Evolutionary conservation across 1,140 invertebrate genomes (phyloP).

Genomic region (Homalodisca vitripennis): DNA sequence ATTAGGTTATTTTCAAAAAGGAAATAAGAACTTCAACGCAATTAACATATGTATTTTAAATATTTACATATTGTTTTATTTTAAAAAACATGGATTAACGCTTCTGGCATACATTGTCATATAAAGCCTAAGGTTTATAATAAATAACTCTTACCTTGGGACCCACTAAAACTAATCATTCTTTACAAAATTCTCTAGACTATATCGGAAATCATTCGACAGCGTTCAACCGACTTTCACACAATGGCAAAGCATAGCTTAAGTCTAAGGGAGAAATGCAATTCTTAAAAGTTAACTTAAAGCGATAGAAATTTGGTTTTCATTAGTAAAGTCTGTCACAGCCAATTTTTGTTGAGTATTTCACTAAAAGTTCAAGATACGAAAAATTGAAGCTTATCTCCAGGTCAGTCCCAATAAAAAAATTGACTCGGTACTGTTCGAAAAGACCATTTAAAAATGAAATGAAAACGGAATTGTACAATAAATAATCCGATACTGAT

Average conservation of each 20-base stretch:
- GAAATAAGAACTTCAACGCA: too few relatives aligned
- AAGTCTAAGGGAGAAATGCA: background rate
- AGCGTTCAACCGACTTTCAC: background rate
- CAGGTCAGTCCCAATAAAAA: background rate
- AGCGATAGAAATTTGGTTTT: conserved; percentile 23
- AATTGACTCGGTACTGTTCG: background rate
- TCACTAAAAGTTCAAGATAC: background rate
- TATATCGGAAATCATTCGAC: background rate
- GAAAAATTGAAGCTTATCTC: background rate
- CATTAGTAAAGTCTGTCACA: conserved; percentile 12
- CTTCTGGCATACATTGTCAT: conserved; percentile 11
- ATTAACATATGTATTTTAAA: background rate
- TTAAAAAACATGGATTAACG: conserved; percentile 19
- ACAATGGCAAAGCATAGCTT: background rate
- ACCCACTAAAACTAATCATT: conserved; percentile 15
- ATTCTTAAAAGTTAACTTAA: background rate
- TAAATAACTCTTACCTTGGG: conserved; percentile 23
- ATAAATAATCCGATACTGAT: background rate
- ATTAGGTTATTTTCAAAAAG: too few relatives aligned
- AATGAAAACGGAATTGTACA: background rate
- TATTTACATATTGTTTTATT: conserved; percentile 20
- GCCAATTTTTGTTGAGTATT: conserved; percentile 20
- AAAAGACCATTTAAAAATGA: background rate
- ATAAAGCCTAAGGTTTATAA: conserved; percentile 3
- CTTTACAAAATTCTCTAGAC: conserved; percentile 17